Base-by-base conservation (phyloP, 2,113 vertebrate species). In the Rhadina sibilatrix region DNA sequence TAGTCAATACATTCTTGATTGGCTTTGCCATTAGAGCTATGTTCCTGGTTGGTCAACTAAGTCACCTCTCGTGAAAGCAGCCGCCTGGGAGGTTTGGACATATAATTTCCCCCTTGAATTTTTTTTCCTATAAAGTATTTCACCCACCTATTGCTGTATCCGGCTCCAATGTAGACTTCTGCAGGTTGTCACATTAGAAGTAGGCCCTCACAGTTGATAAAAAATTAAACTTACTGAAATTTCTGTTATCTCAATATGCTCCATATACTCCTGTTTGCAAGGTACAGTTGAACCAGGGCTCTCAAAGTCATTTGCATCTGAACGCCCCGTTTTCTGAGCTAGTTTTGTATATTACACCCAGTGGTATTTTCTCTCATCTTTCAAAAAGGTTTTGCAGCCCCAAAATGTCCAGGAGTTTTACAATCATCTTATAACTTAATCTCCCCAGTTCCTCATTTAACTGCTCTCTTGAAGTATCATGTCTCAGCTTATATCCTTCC, bases 391-490 rank as follows among this genome's bases (percentile, higher is more conserved):
- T 91, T 91, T 76, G 49, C 0, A 40, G 60, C 94, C 93, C 77
- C 87, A 95, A 91, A 95, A 92, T 72, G 95, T 94, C 95, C 94
- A 95, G 87, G 80, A 96, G 18, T 89, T 92, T 95, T 95, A 93
- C 77, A 79, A 78, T 91, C 91, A 94, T 84, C 47, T 66, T 81
- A 17, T 44, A 78, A 88, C 71, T 90, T 96, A 70, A 93, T 94
- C 81, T 93, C 91, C 87, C 81, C 50, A 61, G 78, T 79, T 95
- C 61, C 94, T 94, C 91, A 96, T 95, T 95, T 95, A 91, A 81
- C 91, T 33, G 33, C 38, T 94, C 47, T 90, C 90, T 95, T 94
- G 66, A 92, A 95, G 87, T 83, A 90, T 76, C 77, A 37, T 21
- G 95, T 95, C 94, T 89, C 78, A 93, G 59, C 71, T 94, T 91